phyloP scores from a whole-genome alignment of 2,888 invertebrate genomes.

The Hirudinaria manillensis region DNA sequence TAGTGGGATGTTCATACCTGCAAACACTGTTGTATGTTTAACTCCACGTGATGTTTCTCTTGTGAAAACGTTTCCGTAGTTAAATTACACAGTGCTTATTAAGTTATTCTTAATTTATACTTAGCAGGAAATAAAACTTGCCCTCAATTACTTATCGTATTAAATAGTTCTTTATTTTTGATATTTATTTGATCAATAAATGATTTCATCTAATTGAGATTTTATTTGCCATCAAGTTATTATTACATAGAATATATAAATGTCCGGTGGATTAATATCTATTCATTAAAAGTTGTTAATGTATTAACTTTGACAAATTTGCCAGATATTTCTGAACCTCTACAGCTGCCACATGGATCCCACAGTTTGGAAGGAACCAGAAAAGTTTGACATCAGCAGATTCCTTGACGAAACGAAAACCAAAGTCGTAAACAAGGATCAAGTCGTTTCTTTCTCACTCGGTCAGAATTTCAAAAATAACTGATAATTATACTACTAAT shows the following conservation, averaged over 20 bases:
- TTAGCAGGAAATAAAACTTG: constrained; percentile 27
- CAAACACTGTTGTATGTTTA: constrained; percentile 42
- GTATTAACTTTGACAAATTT: background rate
- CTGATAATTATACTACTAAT: background rate
- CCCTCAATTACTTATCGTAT: too few species aligned
- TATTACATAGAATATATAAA: too few species aligned
- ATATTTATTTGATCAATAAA: too few species aligned
- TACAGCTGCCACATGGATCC: constrained; percentile 31
- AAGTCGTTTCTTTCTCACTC: constrained; percentile 30
- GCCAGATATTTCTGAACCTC: constrained; percentile 13
- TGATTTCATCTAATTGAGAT: too few species aligned
- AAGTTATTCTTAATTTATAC: constrained; percentile 11
- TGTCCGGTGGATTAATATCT: too few species aligned
- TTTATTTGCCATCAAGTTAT: too few species aligned
- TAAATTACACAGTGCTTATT: constrained; percentile 29
- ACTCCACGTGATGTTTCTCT: too few species aligned
- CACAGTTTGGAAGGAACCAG: constrained; percentile 28
- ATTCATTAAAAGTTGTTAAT: background rate
- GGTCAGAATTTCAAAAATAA: constrained; percentile 14
- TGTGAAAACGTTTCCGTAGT: too few species aligned
- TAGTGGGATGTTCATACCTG: constrained; percentile 42
- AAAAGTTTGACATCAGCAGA: constrained; percentile 21
- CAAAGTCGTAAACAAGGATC: constrained; percentile 31
- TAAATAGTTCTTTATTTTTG: too few species aligned
- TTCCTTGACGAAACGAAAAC: constrained; percentile 27